Percentiles rank a stretch among this genome's conserved stretches.
Conservation (phyloP, 1,140 invertebrate genomes). For the Drosophila albomicans region DNA sequence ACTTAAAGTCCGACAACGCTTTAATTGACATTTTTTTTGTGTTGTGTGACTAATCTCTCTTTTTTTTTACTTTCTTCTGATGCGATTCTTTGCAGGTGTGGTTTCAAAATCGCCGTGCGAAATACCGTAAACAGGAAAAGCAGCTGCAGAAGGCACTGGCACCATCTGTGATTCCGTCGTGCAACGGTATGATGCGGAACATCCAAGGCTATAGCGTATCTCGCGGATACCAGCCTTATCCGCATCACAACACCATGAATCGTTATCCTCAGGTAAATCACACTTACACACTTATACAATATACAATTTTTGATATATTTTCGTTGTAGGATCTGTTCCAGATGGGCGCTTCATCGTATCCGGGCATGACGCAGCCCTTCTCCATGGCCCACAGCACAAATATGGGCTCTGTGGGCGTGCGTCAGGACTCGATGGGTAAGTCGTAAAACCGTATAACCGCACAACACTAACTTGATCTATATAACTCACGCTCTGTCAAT, state of each 20-base stretch:
- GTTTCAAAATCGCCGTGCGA: constrained; percentile 99
- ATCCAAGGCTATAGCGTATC: constrained; percentile 95
- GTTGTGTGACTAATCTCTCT: not conserved
- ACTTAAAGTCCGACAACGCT: constrained; percentile 51
- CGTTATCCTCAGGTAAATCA: constrained; percentile 94
- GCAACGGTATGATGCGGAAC: constrained; percentile 98
- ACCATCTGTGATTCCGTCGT: constrained; percentile 94
- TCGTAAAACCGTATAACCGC: not conserved
- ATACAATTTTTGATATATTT: not conserved
- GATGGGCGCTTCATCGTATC: constrained; percentile 96
- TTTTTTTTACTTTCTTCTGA: not conserved
- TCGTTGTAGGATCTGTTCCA: constrained; percentile 86
- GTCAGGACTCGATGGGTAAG: constrained; percentile 96
- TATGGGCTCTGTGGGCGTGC: constrained; percentile 94
- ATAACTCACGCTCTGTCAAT: constrained; percentile 3
- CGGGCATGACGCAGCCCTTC: constrained; percentile 96
- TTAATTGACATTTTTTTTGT: constrained; percentile 33
- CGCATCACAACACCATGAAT: constrained; percentile 96
- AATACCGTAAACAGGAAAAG: constrained; percentile 99
- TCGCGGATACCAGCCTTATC: constrained; percentile 96
- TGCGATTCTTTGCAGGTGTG: constrained; percentile 71
- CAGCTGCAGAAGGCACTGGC: constrained; percentile 97
- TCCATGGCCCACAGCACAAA: constrained; percentile 96
- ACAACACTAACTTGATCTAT: not conserved
- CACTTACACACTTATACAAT: not conserved